Evolutionary conservation across 2,888 invertebrate genomes (phyloP).

Genomic region (Liodrosophila aerea): DNA sequence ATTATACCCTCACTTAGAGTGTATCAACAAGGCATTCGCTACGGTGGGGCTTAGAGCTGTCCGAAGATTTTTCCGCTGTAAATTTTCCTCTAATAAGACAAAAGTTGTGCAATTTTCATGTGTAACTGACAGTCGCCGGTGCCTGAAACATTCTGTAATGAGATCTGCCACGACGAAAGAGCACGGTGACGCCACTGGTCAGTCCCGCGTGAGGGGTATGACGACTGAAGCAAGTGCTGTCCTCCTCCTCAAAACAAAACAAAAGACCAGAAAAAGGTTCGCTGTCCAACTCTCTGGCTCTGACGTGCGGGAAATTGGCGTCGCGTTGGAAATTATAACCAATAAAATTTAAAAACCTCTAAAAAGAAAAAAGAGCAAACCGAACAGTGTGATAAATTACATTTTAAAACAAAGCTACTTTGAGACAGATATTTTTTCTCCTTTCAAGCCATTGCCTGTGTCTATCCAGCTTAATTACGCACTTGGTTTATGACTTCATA

Average conservation of each 20-base stretch:
- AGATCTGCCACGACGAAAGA: slow-evolving; percentile 34
- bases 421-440: slow-evolving; percentile 4
- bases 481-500: slow-evolving; percentile 78
- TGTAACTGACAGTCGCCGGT: slow-evolving; percentile 69
- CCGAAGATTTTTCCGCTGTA: slow-evolving; percentile 48
- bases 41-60: slow-evolving; percentile 33
- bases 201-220: slow-evolving; percentile 6
- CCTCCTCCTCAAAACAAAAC: background rate
- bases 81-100: slow-evolving; percentile 73
- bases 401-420: slow-evolving; percentile 23
- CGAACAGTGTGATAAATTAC: slow-evolving; percentile 42
- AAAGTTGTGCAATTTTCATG: slow-evolving; percentile 79
- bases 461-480: slow-evolving; percentile 67
- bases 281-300: slow-evolving; percentile 29
- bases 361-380: slow-evolving; percentile 19
- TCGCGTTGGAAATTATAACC: slow-evolving; percentile 65
- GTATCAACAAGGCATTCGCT: slow-evolving; percentile 15
- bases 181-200: slow-evolving; percentile 23
- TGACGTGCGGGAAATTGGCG: slow-evolving; percentile 37
- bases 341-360: slow-evolving; percentile 63
- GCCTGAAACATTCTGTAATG: slow-evolving; percentile 60
- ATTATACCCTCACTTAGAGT: background rate
- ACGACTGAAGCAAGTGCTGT: slow-evolving; percentile 1
- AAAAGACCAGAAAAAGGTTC: slow-evolving; percentile 37
- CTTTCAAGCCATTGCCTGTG: background rate